phyloP scores from a whole-genome alignment of 2,888 invertebrate genomes.

The Phytoseiulus persimilis region DNA sequence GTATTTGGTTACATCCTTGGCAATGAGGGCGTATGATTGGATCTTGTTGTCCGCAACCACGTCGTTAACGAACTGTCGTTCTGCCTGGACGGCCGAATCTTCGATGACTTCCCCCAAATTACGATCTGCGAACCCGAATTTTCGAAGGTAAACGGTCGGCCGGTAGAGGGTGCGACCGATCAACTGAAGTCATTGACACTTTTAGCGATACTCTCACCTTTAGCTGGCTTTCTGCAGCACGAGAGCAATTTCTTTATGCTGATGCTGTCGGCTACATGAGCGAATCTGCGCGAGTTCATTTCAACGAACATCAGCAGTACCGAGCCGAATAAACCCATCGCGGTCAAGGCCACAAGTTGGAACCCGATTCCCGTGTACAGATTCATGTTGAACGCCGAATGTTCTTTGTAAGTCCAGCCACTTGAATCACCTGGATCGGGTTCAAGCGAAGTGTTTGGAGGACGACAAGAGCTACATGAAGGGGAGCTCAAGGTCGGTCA shows the following conservation, averaged over 20 bases:
- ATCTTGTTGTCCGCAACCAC: slow-evolving; percentile 43
- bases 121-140: not conserved
- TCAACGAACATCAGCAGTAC: not conserved
- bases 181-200: no score
- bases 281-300: not conserved
- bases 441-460: not conserved
- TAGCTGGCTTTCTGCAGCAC: not conserved
- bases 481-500: not conserved
- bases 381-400: not conserved
- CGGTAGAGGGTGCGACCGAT: no score
- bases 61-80: slow-evolving; percentile 49
- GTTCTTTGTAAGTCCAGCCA: not conserved
- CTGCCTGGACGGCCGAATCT: slow-evolving; percentile 51
- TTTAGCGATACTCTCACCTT: not conserved
- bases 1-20: slow-evolving; percentile 58
- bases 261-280: not conserved
- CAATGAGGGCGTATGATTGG: slow-evolving; percentile 54
- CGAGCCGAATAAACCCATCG: not conserved
- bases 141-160: no score
- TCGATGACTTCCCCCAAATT: slow-evolving; percentile 20
- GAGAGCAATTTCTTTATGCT: not conserved
- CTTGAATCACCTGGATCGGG: not conserved
- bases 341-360: not conserved
- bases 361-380: not conserved
- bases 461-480: not conserved